Evolutionary conservation across 1,140 invertebrate genomes (phyloP).

Genomic region (Hylaeus anthracinus): DNA sequence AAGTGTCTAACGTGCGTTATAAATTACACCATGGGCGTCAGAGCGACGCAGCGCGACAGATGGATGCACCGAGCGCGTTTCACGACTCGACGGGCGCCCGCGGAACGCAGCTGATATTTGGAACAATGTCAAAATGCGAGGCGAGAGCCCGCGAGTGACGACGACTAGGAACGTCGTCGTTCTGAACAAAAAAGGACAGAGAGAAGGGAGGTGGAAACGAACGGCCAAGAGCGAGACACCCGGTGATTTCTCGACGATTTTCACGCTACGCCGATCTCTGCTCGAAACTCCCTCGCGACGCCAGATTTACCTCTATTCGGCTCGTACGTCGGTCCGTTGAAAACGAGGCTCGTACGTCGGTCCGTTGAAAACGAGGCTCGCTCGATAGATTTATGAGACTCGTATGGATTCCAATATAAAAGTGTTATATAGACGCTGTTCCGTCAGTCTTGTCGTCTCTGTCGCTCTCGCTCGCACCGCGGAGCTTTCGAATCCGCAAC

Average conservation of each 20-base stretch:
- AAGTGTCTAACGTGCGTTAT: slow-evolving; percentile 36
- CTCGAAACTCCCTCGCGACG: slow-evolving; percentile 39
- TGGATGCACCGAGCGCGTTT: slow-evolving; percentile 15
- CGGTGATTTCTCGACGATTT: slow-evolving; percentile 59
- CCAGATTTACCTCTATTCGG: slow-evolving; percentile 43
- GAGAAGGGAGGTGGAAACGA: background rate
- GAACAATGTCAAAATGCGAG: slow-evolving; percentile 30
- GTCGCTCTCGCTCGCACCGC: slow-evolving; percentile 5
- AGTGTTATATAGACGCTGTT: slow-evolving; percentile 63
- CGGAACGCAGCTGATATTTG: slow-evolving; percentile 8
- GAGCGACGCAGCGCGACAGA: slow-evolving; percentile 20
- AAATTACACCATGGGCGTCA: slow-evolving; percentile 41
- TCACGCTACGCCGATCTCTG: slow-evolving; percentile 49
- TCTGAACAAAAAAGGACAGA: background rate
- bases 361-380: slow-evolving; percentile 46
- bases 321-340: slow-evolving; percentile 36
- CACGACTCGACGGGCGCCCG: background rate
- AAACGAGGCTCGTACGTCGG: slow-evolving; percentile 39
- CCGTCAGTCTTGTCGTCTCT: slow-evolving; percentile 45
- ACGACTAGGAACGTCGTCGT: background rate
- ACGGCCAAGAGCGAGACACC: slow-evolving; percentile 15
- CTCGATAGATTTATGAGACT: slow-evolving; percentile 69
- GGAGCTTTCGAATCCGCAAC: background rate
- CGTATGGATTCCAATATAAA: slow-evolving; percentile 70
- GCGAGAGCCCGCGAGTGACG: background rate